Base-by-base conservation (phyloP, 1,140 invertebrate species). In the Scylla paramamosain region DNA sequence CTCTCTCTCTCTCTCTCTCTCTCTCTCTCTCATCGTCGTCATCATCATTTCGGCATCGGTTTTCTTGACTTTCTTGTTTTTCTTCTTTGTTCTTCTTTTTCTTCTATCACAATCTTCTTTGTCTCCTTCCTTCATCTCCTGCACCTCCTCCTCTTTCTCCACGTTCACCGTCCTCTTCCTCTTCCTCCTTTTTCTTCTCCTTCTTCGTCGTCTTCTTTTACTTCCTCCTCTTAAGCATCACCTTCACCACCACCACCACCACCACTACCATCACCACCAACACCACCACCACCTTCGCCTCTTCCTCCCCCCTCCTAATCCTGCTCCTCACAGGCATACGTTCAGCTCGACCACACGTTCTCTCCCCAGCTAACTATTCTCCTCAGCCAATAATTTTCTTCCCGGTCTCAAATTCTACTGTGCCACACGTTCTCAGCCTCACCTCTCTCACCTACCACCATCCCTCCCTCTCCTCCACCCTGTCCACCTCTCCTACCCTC, bases 1-100 rank as follows among this genome's bases (percentile, higher is more conserved):
- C 84, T 87, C 84, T 87, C 84, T 87, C 84, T 87, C 84, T 87
- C 31, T 39, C 39, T 87, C 84, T 39, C 84, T 46, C 31, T 46
- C 84, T 46, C 84, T 87, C 39, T 87, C 31, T 87, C 39, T 46
- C 84, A 32, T 16, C 16, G 16, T n/a, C 25, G 7, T 77, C 84
- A 82, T 82, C 77, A 4, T 82, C 28, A 20, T 82, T 28, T 82
- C 28, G 77, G 77, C 28, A 82, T 82, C 7, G 4, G 16, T 82
- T 28, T 82, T 82, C 77, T 82, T 3, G 16, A 7, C 8, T 20
- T 82, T 82, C 77, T 82, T 82, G 20, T 82, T 28, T 10, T 84
- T 10, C n/a, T 20, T 59, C 52, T 59, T 20, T 48, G 6, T 48
- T 14, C 14, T 20, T 59, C 83, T 32, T 12, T 84, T 32, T 25